Evolutionary conservation across 92 coral and sea anemone species (phyloP).

Genomic region (Actinernus sp.): DNA sequence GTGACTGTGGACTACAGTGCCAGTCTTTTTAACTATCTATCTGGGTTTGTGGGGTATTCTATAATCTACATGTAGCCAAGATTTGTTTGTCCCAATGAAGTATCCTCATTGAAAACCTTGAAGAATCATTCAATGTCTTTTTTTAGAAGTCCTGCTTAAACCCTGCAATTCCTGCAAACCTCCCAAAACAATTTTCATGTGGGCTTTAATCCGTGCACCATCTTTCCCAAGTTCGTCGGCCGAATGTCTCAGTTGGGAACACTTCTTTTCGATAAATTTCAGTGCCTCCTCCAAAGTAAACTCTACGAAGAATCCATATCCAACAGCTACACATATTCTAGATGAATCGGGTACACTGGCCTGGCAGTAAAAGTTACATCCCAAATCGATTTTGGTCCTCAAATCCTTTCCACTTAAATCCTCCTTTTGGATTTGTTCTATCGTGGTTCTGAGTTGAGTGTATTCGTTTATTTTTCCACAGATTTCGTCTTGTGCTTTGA

Average conservation of each 20-base stretch:
- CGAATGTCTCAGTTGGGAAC: conserved; percentile 62
- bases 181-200: conserved; percentile 84
- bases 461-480: conserved; percentile 77
- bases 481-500: conserved; percentile 81
- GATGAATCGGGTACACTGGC: conserved; percentile 88
- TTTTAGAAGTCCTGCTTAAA: background rate
- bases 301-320: conserved; percentile 95
- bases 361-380: conserved; percentile 94
- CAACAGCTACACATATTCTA: conserved; percentile 89
- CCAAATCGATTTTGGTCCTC: conserved; percentile 90
- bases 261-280: conserved; percentile 82
- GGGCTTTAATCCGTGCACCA: conserved; percentile 89
- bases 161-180: conserved; percentile 90
- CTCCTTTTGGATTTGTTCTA: conserved; percentile 72
- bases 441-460: conserved; percentile 74
- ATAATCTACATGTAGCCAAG: background rate
- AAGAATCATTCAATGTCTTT: background rate
- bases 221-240: conserved; percentile 80
- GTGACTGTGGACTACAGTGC: no score
- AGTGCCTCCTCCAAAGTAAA: conserved; percentile 94
- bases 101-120: background rate
- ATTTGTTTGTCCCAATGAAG: background rate
- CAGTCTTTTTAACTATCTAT: no score
- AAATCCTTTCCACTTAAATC: conserved; percentile 63
- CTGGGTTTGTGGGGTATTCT: no score